Base-by-base conservation (phyloP, 2,888 invertebrate genomes). In the Cheilosia grossa region DNA sequence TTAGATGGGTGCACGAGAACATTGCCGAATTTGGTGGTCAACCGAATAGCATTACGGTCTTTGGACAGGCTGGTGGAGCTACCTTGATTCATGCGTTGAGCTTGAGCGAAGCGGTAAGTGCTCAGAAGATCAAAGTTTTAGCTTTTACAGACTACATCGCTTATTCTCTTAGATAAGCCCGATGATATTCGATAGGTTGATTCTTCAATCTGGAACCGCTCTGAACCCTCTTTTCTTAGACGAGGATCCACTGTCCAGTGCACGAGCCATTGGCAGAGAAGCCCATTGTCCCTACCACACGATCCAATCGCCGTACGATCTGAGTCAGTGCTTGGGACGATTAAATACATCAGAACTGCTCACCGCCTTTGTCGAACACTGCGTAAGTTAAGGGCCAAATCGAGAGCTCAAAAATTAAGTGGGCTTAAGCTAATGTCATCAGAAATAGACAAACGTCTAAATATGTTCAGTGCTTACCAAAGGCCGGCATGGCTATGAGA, bases 51-150 rank as follows among this genome's bases (percentile, higher is more conserved):
- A 91, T 94, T 0, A 94, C 94, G 0, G 87, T 94, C 3, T 91
- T 93, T 54, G 94, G 94, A 1, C 93, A 94, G 87, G 93, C 93
- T 24, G 93, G 93, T 15, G 93, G 93, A 1, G 93, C 92, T 2
- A 92, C 91, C 0, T 91, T 93, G 33, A 92, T 92, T 0, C 92
- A 93, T 21, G 91, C 93, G 1, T 89, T 93, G 37, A 90, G 92
- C 74, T 87, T 92, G 13, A 93, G 92, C 87, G 92, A 92, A 9
- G 89, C 91, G 59, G 91, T 92, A 75, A 61, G 75, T 4, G 7
- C 13, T 13, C 13, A 19, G 0, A 1, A 13, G 4, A 4, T 1
- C 13, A 37, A 37, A 37, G 10, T 13, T n/a, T n/a, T 37, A 4
- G 10, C 13, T 37, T 30, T 27, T 53, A n/a, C n/a, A 10, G 27